These are phyloP conservation scores for Charina bottae DNA, from an alignment of 2,113 vertebrate species.

Conservation along the genomic window DNA sequence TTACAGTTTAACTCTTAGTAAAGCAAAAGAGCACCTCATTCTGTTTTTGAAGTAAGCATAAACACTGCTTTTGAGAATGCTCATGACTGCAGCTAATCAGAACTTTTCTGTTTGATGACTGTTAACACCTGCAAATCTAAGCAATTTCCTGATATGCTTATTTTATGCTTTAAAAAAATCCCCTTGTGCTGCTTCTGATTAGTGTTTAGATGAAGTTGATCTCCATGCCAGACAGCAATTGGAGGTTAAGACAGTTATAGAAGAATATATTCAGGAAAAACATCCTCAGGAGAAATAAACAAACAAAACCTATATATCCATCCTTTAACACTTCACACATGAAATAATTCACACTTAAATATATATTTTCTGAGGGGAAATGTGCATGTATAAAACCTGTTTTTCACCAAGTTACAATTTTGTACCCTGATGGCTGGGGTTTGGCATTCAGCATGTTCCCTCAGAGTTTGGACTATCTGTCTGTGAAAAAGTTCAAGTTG, in stretches of 20 bases:
- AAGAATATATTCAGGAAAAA: constrained; percentile 18
- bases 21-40: background rate
- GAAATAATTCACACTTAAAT: constrained; percentile 39
- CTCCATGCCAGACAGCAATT: background rate
- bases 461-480: background rate
- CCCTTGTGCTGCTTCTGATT: constrained; percentile 21
- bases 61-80: background rate
- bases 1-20: constrained; percentile 5
- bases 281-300: background rate
- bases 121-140: constrained; percentile 22
- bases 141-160: constrained; percentile 16
- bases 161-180: constrained; percentile 10
- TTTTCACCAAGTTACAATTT: background rate
- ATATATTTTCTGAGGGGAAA: constrained; percentile 27
- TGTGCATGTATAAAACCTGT: background rate
- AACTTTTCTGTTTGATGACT: constrained; percentile 13
- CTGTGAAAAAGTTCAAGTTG: constrained; percentile 7
- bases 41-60: background rate
- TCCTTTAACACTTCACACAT: constrained; percentile 23
- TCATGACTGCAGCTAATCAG: constrained; percentile 23
- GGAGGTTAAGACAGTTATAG: constrained; percentile 6
- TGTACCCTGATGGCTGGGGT: background rate
- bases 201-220: constrained; percentile 21
- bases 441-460: background rate
- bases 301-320: background rate